These are phyloP conservation scores for Ruditapes philippinarum DNA, from an alignment of 1,140 invertebrate species.

Conservation along the genomic window DNA sequence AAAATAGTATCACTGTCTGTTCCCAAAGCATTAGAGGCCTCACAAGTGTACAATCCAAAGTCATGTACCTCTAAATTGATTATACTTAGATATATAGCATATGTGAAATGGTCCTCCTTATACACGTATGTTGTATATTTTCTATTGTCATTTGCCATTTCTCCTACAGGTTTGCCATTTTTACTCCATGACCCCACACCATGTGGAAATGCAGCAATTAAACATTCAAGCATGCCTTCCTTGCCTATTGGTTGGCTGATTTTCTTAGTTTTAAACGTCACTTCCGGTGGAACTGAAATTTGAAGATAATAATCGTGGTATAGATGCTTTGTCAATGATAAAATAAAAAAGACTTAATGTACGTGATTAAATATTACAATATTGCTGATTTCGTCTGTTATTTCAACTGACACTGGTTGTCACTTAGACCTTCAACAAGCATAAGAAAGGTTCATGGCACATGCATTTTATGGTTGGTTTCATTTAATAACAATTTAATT, in stretches of 20 bases:
- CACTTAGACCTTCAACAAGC: too few species aligned
- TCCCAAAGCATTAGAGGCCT: slow-evolving; percentile 96
- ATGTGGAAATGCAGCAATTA: slow-evolving; percentile 96
- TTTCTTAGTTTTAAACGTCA: slow-evolving; percentile 76
- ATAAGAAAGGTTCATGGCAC: too few species aligned
- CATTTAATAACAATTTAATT: too few species aligned
- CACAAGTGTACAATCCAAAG: slow-evolving; percentile 96
- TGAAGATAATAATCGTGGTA: too few species aligned
- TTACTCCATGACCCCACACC: slow-evolving; percentile 95
- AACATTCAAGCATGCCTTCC: slow-evolving; percentile 92
- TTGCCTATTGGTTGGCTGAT: slow-evolving; percentile 81
- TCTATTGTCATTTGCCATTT: background rate
- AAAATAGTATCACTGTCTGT: slow-evolving; percentile 94
- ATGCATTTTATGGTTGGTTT: too few species aligned
- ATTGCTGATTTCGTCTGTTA: too few species aligned
- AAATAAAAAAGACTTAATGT: too few species aligned
- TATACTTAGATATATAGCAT: slow-evolving; percentile 94
- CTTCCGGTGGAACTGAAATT: slow-evolving; percentile 84
- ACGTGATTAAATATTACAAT: too few species aligned
- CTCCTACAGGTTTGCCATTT: slow-evolving; percentile 88
- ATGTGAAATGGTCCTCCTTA: slow-evolving; percentile 91
- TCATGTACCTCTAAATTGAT: slow-evolving; percentile 92
- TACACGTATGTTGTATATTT: slow-evolving; percentile 93
- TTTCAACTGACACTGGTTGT: too few species aligned
- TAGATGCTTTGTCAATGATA: too few species aligned